A percentile compares a stretch with the other conserved stretches of the same genome.
phyloP scores from a whole-genome alignment of 2,113 vertebrate genomes.

The Xenopus tropicalis region UCB_Xtro_10.0 CM004450.2:26636501-26637000 shows the following conservation, averaged over 20 bases:
- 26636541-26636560: too few relatives aligned
- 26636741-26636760: neutral
- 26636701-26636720: too few relatives aligned
- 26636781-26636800: neutral
- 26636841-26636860: constrained; percentile 17
- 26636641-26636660: too few relatives aligned
- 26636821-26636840: constrained; percentile 1
- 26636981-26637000: constrained; percentile 5
- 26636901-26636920: constrained; percentile 23
- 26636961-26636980: neutral
- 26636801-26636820: constrained; percentile 16
- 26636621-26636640: too few relatives aligned
- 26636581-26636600: too few relatives aligned
- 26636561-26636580: too few relatives aligned
- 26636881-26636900: constrained; percentile 19
- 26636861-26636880: constrained; percentile 14
- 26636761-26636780: constrained; percentile 1
- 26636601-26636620: too few relatives aligned
- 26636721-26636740: neutral
- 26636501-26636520: too few relatives aligned
- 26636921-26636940: constrained; percentile 29
- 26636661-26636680: too few relatives aligned
- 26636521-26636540: too few relatives aligned
- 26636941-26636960: constrained; percentile 16
- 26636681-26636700: too few relatives aligned